A percentile compares a stretch with the other conserved stretches of the same genome.
Evolutionary conservation across 2,888 invertebrate species (phyloP).

Genomic region (Thalpophila matura): DNA sequence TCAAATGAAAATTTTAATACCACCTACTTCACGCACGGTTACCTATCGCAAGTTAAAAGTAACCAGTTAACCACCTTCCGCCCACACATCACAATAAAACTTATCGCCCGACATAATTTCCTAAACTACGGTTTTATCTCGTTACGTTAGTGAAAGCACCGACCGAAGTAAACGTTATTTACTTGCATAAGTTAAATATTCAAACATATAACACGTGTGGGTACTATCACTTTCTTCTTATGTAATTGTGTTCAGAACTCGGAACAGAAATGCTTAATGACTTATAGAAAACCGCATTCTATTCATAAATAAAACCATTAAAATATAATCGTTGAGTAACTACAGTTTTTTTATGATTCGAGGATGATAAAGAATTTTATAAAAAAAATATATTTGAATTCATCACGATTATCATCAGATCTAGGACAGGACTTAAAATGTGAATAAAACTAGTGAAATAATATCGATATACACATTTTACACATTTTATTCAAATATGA

Average conservation of each 20-base stretch:
- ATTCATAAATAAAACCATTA: not conserved
- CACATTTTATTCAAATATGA: not conserved
- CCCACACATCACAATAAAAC: constrained; percentile 39
- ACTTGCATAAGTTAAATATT: constrained; percentile 77
- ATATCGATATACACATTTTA: not conserved
- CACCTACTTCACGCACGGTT: constrained; percentile 9
- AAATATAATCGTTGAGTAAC: not conserved
- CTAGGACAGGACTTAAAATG: not conserved
- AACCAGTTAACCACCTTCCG: constrained; percentile 23
- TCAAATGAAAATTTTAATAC: constrained; percentile 12
- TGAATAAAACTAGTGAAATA: not conserved
- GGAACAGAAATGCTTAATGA: constrained; percentile 37
- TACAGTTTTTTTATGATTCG: not conserved
- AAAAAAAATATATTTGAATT: no score
- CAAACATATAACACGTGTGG: constrained; percentile 68
- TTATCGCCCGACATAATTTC: constrained; percentile 29
- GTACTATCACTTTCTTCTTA: constrained; percentile 80
- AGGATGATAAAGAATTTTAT: not conserved
- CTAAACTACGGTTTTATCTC: constrained; percentile 41
- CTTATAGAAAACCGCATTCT: constrained; percentile 10
- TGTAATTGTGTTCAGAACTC: constrained; percentile 65
- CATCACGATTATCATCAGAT: not conserved
- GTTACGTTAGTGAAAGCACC: constrained; percentile 72
- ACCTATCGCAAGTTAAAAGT: constrained; percentile 18
- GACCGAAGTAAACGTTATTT: constrained; percentile 69